phyloP scores from a whole-genome alignment of 2,888 invertebrate genomes.

The Biston stratarius region DNA sequence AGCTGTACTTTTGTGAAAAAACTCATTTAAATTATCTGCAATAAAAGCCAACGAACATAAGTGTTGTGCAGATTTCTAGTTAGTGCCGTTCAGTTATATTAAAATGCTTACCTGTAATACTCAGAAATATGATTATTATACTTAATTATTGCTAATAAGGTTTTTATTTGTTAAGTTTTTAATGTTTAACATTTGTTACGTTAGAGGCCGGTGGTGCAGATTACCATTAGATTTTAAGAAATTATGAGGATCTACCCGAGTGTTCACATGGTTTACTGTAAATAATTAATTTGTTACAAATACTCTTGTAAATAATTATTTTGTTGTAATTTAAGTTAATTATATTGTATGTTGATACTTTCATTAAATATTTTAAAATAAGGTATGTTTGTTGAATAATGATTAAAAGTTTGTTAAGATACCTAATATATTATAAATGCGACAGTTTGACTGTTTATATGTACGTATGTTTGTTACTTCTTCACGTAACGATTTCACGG shows the following conservation, averaged over 20 bases:
- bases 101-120: no score
- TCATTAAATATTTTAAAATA: neutral
- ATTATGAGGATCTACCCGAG: constrained; percentile 70
- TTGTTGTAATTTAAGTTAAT: constrained; percentile 14
- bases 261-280: constrained; percentile 67
- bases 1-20: no score
- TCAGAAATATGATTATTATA: constrained; percentile 8
- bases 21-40: no score
- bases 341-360: neutral
- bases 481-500: no score
- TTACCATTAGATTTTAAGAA: constrained; percentile 80
- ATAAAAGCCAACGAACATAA: no score
- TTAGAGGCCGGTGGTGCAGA: constrained; percentile 85
- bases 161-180: constrained; percentile 39
- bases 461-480: no score
- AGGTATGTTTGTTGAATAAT: neutral
- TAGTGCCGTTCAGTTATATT: no score
- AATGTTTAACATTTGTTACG: constrained; percentile 40
- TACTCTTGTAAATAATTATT: constrained; percentile 40
- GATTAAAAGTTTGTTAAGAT: no score
- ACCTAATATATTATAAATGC: no score
- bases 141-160: constrained; percentile 8
- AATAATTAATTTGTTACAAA: constrained; percentile 43
- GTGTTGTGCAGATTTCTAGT: no score
- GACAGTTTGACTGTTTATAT: no score